Evolutionary conservation across 2,888 invertebrate species (phyloP), one percentile per base, ranked within the genome.

Genomic region (Hetaerina titia): DNA sequence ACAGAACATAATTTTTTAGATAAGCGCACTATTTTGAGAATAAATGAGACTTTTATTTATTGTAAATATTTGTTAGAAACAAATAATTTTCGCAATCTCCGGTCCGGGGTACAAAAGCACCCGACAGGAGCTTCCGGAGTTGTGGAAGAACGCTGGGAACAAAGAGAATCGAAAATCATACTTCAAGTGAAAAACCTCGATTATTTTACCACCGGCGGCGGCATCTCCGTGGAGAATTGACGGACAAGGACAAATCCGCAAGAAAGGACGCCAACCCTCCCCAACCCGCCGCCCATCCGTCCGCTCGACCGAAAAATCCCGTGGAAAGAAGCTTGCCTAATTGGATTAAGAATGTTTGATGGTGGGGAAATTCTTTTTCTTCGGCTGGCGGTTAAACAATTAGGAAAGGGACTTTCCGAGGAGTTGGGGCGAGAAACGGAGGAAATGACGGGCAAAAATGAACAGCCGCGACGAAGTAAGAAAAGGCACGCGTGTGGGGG

Each of bases 261-360:
- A 31, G 81, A 13, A 31, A 81, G 81, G 81, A 69, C 69, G n/a
- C 69, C 74, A 19, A 9, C 22, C 69, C n/a, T 69, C 6, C 6
- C 69, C 2, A n/a, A 22, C 69, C 81, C 19, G 9, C 81, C 81
- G 31, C 19, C 15, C 7, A 69, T 31, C 81, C 4, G 25, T 69
- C 31, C 81, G n/a, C 31, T 81, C 81, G 13, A 81, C 81, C 81
- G 81, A 81, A 81, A 81, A 81, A 81, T 81, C 81, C 81, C 22
- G 31, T 13, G 81, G 31, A 81, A 31, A 81, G 81, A 25, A 31
- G 81, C 81, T 15, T 31, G 25, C 81, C 81, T 81, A 81, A 81
- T 81, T 81, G 81, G 81, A 81, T 81, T 81, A 81, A 81, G 81
- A 81, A 81, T 81, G 81, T 81, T 81, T 81, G 81, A 81, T 9